Conservation (phyloP, 1,140 invertebrate genomes). For the Trichomalopsis sarcophagae region DNA sequence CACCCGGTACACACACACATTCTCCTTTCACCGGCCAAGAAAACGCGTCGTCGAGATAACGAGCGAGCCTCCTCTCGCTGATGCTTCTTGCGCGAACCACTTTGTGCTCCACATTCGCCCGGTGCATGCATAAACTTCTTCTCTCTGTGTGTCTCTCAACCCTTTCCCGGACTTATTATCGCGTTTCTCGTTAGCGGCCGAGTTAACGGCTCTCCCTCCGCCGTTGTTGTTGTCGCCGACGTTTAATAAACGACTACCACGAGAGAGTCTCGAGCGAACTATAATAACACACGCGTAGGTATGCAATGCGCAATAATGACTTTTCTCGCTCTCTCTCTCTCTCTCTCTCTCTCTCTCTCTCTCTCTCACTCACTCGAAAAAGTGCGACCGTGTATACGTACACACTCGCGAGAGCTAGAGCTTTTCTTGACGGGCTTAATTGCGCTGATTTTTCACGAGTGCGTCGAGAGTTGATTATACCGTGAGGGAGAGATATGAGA, state of each 20-base stretch:
- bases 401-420: not conserved
- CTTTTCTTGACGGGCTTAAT: not conserved
- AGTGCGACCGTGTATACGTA: not conserved
- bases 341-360: not conserved
- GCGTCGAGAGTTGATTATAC: not conserved
- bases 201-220: not conserved
- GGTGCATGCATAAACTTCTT: not conserved
- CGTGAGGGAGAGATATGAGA: not conserved
- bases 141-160: not conserved
- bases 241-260: not conserved
- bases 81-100: not conserved
- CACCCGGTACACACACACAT: not conserved
- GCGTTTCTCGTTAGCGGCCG: not conserved
- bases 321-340: not conserved
- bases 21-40: not conserved
- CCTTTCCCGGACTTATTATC: slow-evolving; percentile 1
- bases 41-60: slow-evolving; percentile 4
- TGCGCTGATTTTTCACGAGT: not conserved
- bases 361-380: not conserved
- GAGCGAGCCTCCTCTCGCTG: not conserved
- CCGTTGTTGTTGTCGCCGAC: not conserved
- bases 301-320: not conserved
- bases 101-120: slow-evolving; percentile 1
- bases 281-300: not conserved
- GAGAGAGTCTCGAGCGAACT: too few species aligned